Base-by-base conservation (phyloP, 2,797 vertebrate genomes). In the Acipenser oxyrinchus region DNA sequence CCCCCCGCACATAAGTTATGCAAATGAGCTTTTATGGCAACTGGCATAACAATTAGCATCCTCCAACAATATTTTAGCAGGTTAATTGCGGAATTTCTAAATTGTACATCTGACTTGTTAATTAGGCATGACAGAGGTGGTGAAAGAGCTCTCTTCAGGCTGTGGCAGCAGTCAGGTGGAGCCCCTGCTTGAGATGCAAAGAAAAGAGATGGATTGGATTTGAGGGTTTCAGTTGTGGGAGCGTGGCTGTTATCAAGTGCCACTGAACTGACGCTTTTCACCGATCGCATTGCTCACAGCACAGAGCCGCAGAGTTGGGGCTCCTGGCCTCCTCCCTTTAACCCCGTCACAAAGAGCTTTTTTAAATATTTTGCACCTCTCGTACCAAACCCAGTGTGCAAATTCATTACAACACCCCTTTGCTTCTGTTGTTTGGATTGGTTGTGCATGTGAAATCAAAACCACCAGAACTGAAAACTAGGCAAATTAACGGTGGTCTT, bases 41-140 rank as follows among this genome's bases (percentile, higher is more conserved):
- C 91, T 94, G 92, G 92, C 94, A 95, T 92, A 95, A 95, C 93
- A 95, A 95, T 96, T 95, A 95, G 93, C 93, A 95, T 94, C 91
- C 92, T 94, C 91, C 92, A 94, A 93, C 92, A 94, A 95, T 93
- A 95, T 96, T 94, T 96, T 95, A 95, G 92, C 92, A 95, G 93
- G 94, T 95, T 96, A 95, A 95, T 96, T 96, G 93, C 89, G 79
- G 92, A 94, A 95, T 94, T 93, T 94, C 91, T 90, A 91, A 91
- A 95, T 95, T 94, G 92, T 95, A 94, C 91, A 92, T 95, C 90
- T 92, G 92, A 95, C 94, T 95, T 95, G 93, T 94, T 95, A 95
- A 95, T 96, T 95, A 96, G 94, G 92, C 94, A 92, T 95, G 93
- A 94, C 94, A 95, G 94, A 94, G 93, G 91, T 93, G 92, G 92